Evolutionary conservation across 2,888 invertebrate species (phyloP).

Genomic region (Notodonta ziczac): DNA sequence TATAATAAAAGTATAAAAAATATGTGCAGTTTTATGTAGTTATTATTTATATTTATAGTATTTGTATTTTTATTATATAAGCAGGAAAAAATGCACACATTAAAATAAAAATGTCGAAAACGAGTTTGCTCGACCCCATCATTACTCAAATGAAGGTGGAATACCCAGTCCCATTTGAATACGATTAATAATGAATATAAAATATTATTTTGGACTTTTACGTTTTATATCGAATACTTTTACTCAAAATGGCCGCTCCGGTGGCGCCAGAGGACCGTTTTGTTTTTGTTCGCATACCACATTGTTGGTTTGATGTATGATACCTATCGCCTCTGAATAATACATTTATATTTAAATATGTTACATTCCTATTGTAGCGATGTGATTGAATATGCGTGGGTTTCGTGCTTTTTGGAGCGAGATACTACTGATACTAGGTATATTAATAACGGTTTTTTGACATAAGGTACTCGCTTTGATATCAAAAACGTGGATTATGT

Average conservation of each 20-base stretch:
- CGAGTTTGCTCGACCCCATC: not conserved
- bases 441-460: not conserved
- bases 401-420: not conserved
- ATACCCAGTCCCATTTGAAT: slow-evolving; percentile 15
- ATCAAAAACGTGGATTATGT: too few species aligned
- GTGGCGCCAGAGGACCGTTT: slow-evolving; percentile 34
- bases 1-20: too few species aligned
- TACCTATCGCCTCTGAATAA: slow-evolving; percentile 16
- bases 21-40: too few species aligned
- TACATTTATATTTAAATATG: slow-evolving; percentile 11
- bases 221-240: slow-evolving; percentile 28
- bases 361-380: slow-evolving; percentile 13
- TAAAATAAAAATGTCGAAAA: not conserved
- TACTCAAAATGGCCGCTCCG: slow-evolving; percentile 22
- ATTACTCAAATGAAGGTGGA: not conserved
- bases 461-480: too few species aligned
- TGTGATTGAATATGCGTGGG: not conserved
- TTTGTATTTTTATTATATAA: too few species aligned
- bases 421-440: too few species aligned
- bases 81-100: too few species aligned
- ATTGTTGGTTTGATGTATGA: slow-evolving; percentile 27
- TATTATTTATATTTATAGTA: too few species aligned
- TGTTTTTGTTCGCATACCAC: slow-evolving; percentile 15
- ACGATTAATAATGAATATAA: slow-evolving; percentile 28
- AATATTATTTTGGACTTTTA: slow-evolving; percentile 15